Base-by-base conservation (phyloP, 2,797 vertebrate species). In the Discoglossus pictus region DNA sequence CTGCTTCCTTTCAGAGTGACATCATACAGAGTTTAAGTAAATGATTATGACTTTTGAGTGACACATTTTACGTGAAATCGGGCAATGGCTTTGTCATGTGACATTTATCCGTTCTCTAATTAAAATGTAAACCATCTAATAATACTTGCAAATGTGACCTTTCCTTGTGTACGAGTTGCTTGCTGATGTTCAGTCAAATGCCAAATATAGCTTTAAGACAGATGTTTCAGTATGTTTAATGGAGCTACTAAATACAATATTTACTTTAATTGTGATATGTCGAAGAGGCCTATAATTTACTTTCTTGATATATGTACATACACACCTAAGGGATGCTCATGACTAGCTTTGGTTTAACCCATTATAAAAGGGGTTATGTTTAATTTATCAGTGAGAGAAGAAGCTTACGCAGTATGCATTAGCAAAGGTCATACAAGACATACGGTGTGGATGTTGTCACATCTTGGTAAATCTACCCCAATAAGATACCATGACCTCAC, bases 81-180 rank as follows among this genome's bases (percentile, higher is more conserved):
- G 85, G 82, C 86, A 83, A 74, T 78, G 65, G 70, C 50, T 82
- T 80, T 75, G 74, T 53, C 68, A 81, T 78, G 76, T 89, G 86
- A 86, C 86, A 91, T 92, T 92, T 91, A 79, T 84, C 81, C 84
- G 68, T 65, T 79, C 76, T 68, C 76, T 87, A 88, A 91, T 90
- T 90, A 86, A 88, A 87, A 86, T 76, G 60, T 83, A 80, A 50
- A 66, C 65, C 62, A 31, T 80, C 76, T 79, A 80, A 88, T 87
- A 88, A 83, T 82, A 90, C 83, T 91, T 91, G 87, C 84, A 88
- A 88, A 90, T 89, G 80, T 91, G 89, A 91, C 89, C 86, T 92
- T 92, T 82, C 78, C 78, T 81, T 81, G 77, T 82, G 17, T 84
- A 76, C 79, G 83, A 84, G 78, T 40, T 79, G 70, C 10, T 68